Evolutionary conservation across 2,888 invertebrate genomes (phyloP), one percentile per base, ranked within the genome.

Genomic region (Luperina testacea): DNA sequence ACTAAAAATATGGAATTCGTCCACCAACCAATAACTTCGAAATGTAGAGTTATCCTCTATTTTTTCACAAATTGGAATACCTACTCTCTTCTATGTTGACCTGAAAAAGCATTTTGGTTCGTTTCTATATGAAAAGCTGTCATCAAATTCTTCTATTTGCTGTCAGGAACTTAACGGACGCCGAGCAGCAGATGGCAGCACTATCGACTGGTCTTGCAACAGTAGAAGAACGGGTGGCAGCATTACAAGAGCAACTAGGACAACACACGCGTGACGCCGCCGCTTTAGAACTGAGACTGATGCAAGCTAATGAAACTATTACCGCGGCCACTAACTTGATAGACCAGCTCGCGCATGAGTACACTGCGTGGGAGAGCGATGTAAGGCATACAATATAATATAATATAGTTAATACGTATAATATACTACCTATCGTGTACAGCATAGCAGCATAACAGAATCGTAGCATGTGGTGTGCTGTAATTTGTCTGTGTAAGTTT

Each of bases 201-300:
- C 95, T 99, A 64, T 98, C 98, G 82, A 97, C 97, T 20, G 99
- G 98, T 0, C 94, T 99, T 76, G 97, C 97, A 77, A 98, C 98
- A 77, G 99, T 99, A 2, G 99, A 99, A 91, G 98, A 98, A 83
- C 97, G 98, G 38, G 99, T 99, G 0, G 97, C 98, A 1, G 97
- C 98, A 80, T 95, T 99, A 61, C 98, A 99, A 89, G 97, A 97
- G 75, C 98, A 98, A 92, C 95, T 99, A 9, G 98, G 99, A 72
- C 98, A 97, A 59, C 98, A 98, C 92, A 99, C 99, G 1, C 98
- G 99, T 89, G 99, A 99, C 94, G 99, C 99, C 0, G 99, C 99
- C 3, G 98, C 98, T 89, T 97, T 99, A 63, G 99, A 99, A 94
- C 97, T 99, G 75, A 98, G 98, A 87, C 96, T 99, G 51, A 97